These are phyloP conservation scores for Leucosticte australis DNA, from an alignment of 2,113 vertebrate species.

Conservation along the genomic window DNA sequence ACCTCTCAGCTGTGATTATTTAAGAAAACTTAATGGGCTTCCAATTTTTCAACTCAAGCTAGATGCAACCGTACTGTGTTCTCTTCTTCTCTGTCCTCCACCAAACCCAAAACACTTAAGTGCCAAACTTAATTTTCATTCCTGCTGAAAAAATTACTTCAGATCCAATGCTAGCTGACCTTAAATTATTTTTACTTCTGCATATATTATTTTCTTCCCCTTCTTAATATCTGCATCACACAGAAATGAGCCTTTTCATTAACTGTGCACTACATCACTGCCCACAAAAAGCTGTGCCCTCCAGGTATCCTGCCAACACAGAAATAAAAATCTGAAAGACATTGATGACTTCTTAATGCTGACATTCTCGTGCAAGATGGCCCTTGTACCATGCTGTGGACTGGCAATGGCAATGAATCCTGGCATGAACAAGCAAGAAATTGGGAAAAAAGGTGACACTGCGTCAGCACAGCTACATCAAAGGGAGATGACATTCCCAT, in stretches of 20 bases:
- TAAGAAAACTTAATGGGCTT: background rate
- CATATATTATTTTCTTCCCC: conserved; percentile 29
- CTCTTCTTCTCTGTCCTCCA: background rate
- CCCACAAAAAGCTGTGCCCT: conserved; percentile 14
- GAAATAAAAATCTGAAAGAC: conserved; percentile 46
- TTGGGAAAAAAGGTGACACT: background rate
- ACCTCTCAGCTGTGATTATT: background rate
- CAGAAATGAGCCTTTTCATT: conserved; percentile 46
- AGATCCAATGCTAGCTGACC: conserved; percentile 37
- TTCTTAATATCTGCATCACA: conserved; percentile 52
- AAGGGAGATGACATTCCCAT: background rate
- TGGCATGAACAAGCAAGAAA: background rate
- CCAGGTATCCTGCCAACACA: background rate
- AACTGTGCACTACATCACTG: background rate
- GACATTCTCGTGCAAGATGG: conserved; percentile 5
- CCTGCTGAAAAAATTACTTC: conserved; percentile 68
- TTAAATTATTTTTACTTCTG: conserved; percentile 40
- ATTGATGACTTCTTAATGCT: conserved; percentile 35
- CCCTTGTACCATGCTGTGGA: background rate
- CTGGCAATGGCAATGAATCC: background rate
- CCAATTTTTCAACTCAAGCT: conserved; percentile 23
- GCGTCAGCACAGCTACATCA: background rate
- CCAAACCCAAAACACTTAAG: conserved; percentile 29
- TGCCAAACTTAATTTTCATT: conserved; percentile 71
- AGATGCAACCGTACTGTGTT: conserved; percentile 31